phyloP scores from a whole-genome alignment of 2,888 invertebrate species.

The Pollenia amentaria region DNA sequence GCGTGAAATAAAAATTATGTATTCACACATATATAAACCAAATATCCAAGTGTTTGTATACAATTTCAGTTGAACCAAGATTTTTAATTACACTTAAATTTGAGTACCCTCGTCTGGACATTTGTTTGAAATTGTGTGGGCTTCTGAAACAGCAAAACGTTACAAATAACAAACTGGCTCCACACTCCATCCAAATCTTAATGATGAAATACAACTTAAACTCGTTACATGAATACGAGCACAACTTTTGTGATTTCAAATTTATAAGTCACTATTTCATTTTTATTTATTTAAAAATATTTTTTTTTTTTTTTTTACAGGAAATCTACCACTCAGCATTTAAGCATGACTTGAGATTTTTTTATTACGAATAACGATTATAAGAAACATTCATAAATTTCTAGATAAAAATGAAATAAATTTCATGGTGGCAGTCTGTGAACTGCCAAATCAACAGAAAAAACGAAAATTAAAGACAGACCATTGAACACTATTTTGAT shows the following conservation, averaged over 20 bases:
- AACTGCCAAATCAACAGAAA: not conserved
- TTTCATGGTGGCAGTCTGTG: conserved; percentile 37
- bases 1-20: not conserved
- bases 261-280: conserved; percentile 26
- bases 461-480: conserved; percentile 17
- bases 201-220: conserved; percentile 64
- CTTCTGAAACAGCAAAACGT: conserved; percentile 14
- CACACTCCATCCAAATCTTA: conserved; percentile 53
- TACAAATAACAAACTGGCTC: conserved; percentile 28
- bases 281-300: not conserved
- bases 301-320: conserved; percentile 48
- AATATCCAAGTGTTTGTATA: conserved; percentile 15
- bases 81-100: conserved; percentile 49
- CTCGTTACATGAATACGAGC: conserved; percentile 58
- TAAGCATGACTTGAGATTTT: conserved; percentile 62
- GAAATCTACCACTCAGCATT: conserved; percentile 62
- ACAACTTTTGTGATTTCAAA: conserved; percentile 41
- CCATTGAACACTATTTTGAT: conserved; percentile 16
- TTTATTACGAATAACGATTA: conserved; percentile 26
- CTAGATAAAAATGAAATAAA: conserved; percentile 18
- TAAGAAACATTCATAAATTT: conserved; percentile 41
- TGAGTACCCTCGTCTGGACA: conserved; percentile 59
- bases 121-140: conserved; percentile 52
- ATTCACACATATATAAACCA: not conserved
- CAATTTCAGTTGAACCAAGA: conserved; percentile 24